These are phyloP conservation scores for Erynnis tages DNA, from an alignment of 2,888 invertebrate genomes.

Conservation along the genomic window DNA sequence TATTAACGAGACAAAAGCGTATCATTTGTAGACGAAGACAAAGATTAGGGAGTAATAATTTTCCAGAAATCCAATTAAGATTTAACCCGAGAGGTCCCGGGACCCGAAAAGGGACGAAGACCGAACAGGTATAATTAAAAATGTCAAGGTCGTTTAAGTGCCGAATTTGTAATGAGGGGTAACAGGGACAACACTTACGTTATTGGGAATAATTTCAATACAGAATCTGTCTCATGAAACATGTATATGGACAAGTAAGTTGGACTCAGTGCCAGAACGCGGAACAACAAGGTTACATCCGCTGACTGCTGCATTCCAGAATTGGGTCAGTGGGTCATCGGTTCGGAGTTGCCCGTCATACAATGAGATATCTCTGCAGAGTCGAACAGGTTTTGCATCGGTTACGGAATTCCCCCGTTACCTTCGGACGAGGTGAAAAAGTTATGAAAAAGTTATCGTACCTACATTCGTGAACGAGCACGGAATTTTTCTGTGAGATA, in stretches of 20 bases:
- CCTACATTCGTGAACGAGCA: background rate
- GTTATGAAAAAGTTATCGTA: background rate
- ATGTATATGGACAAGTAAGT: slow-evolving; percentile 63
- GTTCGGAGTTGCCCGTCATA: slow-evolving; percentile 62
- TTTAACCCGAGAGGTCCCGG: slow-evolving; percentile 19
- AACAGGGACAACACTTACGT: slow-evolving; percentile 2
- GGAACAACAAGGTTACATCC: slow-evolving; percentile 68
- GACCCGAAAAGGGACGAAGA: slow-evolving; percentile 4
- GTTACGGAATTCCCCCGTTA: slow-evolving; percentile 45
- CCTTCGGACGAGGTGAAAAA: slow-evolving; percentile 4
- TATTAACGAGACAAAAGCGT: background rate
- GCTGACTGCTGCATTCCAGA: slow-evolving; percentile 72
- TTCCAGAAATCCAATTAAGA: slow-evolving; percentile 26
- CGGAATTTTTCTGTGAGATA: slow-evolving; percentile 6
- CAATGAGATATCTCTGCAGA: slow-evolving; percentile 74
- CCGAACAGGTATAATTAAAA: slow-evolving; percentile 23
- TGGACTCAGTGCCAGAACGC: slow-evolving; percentile 68
- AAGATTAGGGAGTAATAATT: slow-evolving; percentile 17
- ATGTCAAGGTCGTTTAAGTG: slow-evolving; percentile 12
- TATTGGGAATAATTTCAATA: slow-evolving; percentile 17
- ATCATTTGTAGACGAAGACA: slow-evolving; percentile 5
- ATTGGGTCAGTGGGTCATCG: slow-evolving; percentile 73
- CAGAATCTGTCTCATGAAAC: slow-evolving; percentile 25
- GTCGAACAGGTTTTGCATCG: slow-evolving; percentile 57
- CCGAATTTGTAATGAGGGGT: background rate